Percentiles rank a stretch among this genome's conserved stretches.
These are phyloP conservation scores for Petrocephalus microphthalmus DNA, from an alignment of 2,113 vertebrate species.

Conservation along the genomic window DNA sequence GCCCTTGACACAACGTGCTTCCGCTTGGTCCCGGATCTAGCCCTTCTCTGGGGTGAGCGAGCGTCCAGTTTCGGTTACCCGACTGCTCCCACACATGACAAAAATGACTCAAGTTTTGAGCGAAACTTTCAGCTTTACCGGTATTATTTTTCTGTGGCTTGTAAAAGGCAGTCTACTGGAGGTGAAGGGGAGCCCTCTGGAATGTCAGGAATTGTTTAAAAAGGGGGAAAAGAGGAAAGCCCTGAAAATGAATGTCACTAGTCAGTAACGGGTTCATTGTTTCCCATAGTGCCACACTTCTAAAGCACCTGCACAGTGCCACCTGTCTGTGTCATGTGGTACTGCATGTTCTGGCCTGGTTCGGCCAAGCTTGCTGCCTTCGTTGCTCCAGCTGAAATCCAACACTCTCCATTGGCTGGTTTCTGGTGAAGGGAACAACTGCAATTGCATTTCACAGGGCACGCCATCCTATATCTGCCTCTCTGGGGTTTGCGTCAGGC, in stretches of 20 bases:
- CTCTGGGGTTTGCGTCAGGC: conserved; percentile 7
- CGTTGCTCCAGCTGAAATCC: background rate
- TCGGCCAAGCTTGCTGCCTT: background rate
- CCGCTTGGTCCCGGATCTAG: conserved; percentile 18
- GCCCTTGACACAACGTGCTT: background rate
- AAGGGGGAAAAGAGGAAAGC: background rate
- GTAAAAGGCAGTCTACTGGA: background rate
- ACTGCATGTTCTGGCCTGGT: conserved; percentile 24
- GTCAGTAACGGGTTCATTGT: conserved; percentile 27
- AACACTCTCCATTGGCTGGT: conserved; percentile 40
- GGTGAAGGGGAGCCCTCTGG: background rate
- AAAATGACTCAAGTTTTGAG: conserved; percentile 4
- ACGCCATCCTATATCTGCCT: conserved; percentile 23
- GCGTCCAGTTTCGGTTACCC: background rate
- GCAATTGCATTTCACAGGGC: conserved; percentile 34
- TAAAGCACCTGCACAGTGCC: background rate
- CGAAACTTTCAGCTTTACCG: background rate
- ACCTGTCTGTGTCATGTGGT: conserved; percentile 23
- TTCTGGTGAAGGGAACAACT: conserved; percentile 34
- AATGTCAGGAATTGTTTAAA: conserved; percentile 17
- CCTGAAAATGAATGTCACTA: conserved; percentile 25
- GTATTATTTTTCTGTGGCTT: conserved; percentile 16
- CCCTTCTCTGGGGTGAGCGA: conserved; percentile 15
- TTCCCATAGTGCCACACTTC: conserved; percentile 19
- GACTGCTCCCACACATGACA: background rate